Evolutionary conservation across 2,888 invertebrate genomes (phyloP), one percentile per base, ranked within the genome.

Genomic region (Drosophila lutescens): DNA sequence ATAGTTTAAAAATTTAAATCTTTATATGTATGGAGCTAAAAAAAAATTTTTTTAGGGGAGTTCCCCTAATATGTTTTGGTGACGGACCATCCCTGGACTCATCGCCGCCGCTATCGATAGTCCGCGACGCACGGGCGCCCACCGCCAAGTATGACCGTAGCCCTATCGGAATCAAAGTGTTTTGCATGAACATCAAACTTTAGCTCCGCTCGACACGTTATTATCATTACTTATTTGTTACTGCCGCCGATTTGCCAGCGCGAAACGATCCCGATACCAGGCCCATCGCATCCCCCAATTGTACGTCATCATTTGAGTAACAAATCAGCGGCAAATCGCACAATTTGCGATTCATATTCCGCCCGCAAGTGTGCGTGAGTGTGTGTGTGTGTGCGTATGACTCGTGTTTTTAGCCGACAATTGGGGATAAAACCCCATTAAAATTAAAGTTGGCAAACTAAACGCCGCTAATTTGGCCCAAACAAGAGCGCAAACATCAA

Each of bases 381-480:
- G 63, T 72, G 58, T 73, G 60, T 69, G 55, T 38, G 56, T 68
- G 62, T 53, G 67, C 57, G 60, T 87, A 83, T 87, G 82, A 82
- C 85, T 85, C 79, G 88, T 78, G 87, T 68, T 76, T 86, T 86
- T 66, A 36, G 87, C 82, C 87, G 87, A 82, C 87, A 82, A 78
- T 54, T 61, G 72, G 62, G 62, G 55, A 74, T 56, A 59, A 56
- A 43, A 34, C 5, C 12, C 34, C 23, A 62, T 53, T 20, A 4
- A 2, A 30, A 10, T 23, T 54, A 23, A 50, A 58, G 32, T 56
- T 57, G 17, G n/a, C 26, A 40, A 51, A 58, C 46, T 50, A 34
- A 74, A 67, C 23, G 53, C 44, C 51, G 50, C 41, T 44, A 6
- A 23, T 17, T 20, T 38, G 9, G 17, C 34, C 34, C 47, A 47